Base-by-base conservation (phyloP, 2,888 invertebrate species). In the Spicauda simplicius region DNA sequence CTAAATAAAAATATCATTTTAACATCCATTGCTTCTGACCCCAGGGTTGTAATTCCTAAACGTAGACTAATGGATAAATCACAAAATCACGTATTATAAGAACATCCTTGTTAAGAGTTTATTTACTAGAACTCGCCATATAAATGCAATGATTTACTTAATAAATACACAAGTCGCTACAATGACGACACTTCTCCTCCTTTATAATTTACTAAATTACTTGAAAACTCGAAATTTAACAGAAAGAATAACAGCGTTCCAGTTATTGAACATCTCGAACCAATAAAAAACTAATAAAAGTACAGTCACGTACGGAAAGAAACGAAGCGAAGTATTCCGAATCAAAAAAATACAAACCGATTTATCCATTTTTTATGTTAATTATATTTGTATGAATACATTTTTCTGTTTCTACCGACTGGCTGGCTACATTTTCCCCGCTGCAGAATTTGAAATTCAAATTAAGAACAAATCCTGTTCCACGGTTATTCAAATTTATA, bases 401-500 rank as follows among this genome's bases (percentile, higher is more conserved):
- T 73, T 73, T 74, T 74, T 72, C 70, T 60, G 64, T 74, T 70
- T 69, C 70, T 68, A 65, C 67, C 56, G 67, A 64, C 72, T 58
- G 69, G 70, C 68, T 72, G 69, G 70, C 68, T 73, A 71, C 72
- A 70, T 73, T 73, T 70, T 70, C 71, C 68, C 66, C 68, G 67
- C 56, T 85, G 83, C 79, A 84, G 57, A 70, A 74, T 73, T 74
- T 73, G 72, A 73, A 74, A 70, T 73, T 74, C 71, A 72, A 73
- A 74, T 74, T 71, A 75, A 76, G 72, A 72, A 75, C 75, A 74
- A 74, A 74, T 73, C 70, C 69, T 70, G 71, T 72, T 73, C 73
- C 70, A 69, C 69, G 72, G 67, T 72, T 74, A 71, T 71, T 73
- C 70, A 72, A 72, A 74, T 72, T 88, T 87, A 84, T 84, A 84